Base-by-base conservation (phyloP, 2,113 vertebrate genomes). In the Elephantulus edwardii region DNA sequence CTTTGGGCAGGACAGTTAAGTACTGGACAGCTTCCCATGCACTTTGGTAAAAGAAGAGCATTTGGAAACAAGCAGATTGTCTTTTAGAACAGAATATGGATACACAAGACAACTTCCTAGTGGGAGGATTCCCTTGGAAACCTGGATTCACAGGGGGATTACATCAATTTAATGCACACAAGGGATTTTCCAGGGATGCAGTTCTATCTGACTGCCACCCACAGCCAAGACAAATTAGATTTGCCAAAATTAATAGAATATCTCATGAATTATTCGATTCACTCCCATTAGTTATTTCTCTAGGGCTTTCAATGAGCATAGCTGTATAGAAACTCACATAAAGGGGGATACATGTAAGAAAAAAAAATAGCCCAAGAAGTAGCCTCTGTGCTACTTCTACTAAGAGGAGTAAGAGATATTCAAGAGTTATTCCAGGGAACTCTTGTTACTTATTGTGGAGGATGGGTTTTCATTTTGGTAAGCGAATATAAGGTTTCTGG, bases 201-300 rank as follows among this genome's bases (percentile, higher is more conserved):
- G 64, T 91, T 93, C 75, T 91, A 92, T 33, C 86, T 38, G 85
- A 50, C 22, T 91, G 80, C 87, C 80, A 94, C 0, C 13, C 60
- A 89, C 71, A 91, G 82, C 72, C 75, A 95, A 80, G 60, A 83
- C 30, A 91, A 95, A 91, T 93, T 79, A 90, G 60, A 76, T 93
- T 92, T 93, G 48, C 87, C 62, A 40, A 87, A 96, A 91, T 91
- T 94, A 87, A 92, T 76, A 79, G 58, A 86, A 82, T 80, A 7
- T 52, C 68, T 85, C 76, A 88, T 66, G 78, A 85, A 56, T 92
- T 81, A 66, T 91, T 88, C 74, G 80, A 94, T 64, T 94, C 30
- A 74, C 30, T 94, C 42, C 44, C 24, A 76, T 95, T 77, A 93
- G 81, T 76, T 92, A 87, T 84, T 90, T 87, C 40, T 88, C 90